Evolutionary conservation across 2,888 invertebrate species (phyloP), one percentile per base, ranked within the genome.

Genomic region (Sinhomidia bicolor): DNA sequence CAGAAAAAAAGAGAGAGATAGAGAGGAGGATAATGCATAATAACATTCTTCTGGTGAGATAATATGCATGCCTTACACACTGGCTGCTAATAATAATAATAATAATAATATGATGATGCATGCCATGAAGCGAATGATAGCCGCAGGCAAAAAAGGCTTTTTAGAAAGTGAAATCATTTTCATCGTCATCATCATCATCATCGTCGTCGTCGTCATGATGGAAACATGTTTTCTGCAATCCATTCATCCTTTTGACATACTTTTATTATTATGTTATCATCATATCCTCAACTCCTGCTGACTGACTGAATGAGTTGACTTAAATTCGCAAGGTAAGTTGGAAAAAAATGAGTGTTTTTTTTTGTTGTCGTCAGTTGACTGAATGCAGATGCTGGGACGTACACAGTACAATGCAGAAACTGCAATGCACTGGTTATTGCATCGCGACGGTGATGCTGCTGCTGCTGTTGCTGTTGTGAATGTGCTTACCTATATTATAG

Each of bases 111-210:
- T 65, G 44, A 17, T 81, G 23, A 62, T 57, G 23, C 17, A 41
- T 82, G 32, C 68, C 68, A 68, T 20, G 82, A 74, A 80, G 54
- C 36, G 36, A 80, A 36, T 44, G 36, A 76, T 76, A 71, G 86
- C 86, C 86, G 41, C 47, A 74, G 74, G 74, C 74, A 23, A 41
- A 20, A 76, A 80, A 57, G 80, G 41, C 12, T 68, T 74, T 79
- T 87, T 87, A 87, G 87, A 87, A 87, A 87, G 87, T 87, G 87
- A 87, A 87, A 82, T 80, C 57, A 71, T 57, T 44, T 17, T 84
- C 76, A 74, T 71, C 71, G 51, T 65, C 47, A 82, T 78, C 83
- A 44, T 36, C 62, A 80, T 62, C 68, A 26, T 82, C 68, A 68
- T 41, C 32, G 36, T 78, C 83, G 23, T 36, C 62, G 62, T 62